Conservation (phyloP, 1,140 invertebrate genomes). For the Drosophila cardini region DNA sequence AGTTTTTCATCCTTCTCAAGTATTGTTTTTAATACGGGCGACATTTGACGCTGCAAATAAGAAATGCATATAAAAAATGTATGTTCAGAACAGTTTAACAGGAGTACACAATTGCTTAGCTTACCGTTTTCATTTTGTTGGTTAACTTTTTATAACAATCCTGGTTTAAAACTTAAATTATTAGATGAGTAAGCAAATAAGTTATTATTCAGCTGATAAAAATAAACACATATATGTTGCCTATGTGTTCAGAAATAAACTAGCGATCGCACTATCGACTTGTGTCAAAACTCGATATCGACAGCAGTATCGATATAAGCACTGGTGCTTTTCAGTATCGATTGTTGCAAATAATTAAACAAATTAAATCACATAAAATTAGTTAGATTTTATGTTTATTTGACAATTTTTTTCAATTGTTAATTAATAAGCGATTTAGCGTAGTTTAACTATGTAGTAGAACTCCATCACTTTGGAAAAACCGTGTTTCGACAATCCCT, state of each 20-base stretch:
- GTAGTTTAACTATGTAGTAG: too few relatives aligned
- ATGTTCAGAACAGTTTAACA: not conserved
- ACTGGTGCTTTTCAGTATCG: not conserved
- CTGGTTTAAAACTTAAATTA: not conserved
- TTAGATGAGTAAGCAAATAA: conserved; percentile 4
- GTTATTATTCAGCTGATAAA: conserved; percentile 10
- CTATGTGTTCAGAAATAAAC: not conserved
- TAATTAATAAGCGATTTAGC: too few relatives aligned
- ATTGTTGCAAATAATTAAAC: not conserved
- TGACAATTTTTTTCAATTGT: too few relatives aligned
- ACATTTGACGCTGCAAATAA: conserved; percentile 25
- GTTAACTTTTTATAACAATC: not conserved
- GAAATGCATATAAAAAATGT: not conserved
- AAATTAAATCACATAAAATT: too few relatives aligned
- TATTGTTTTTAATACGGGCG: conserved; percentile 33
- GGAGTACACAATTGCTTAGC: too few relatives aligned
- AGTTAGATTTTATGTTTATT: too few relatives aligned
- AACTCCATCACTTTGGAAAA: too few relatives aligned
- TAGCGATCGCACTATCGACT: conserved; percentile 1
- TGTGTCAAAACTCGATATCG: too few relatives aligned
- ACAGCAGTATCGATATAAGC: not conserved
- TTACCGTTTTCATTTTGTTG: conserved; percentile 9
- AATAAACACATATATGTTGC: conserved; percentile 5
- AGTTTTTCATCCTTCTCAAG: conserved; percentile 87
- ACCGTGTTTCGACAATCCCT: too few relatives aligned